A percentile compares a stretch with the other conserved stretches of the same genome.
phyloP scores from a whole-genome alignment of 2,797 vertebrate genomes.

The Halcyon leucocephala region DNA sequence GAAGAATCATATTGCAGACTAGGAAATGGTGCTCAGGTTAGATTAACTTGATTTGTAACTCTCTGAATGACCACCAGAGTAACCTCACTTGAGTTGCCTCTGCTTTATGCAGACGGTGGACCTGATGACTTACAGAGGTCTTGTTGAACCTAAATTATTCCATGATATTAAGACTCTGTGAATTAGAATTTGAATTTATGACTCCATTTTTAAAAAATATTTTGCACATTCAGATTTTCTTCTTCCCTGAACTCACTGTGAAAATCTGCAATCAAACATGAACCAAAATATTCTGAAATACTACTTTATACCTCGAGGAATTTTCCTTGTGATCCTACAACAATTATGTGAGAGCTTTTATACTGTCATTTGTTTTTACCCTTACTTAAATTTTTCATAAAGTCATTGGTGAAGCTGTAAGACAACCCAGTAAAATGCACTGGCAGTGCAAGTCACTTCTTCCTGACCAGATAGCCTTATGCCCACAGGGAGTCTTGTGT shows the following conservation, averaged over 20 bases:
- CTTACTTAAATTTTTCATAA: background rate
- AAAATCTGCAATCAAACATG: background rate
- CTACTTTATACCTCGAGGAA: background rate
- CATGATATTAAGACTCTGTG: background rate
- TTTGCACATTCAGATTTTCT: background rate
- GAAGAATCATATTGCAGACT: background rate
- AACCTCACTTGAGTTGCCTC: background rate
- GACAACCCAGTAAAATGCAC: background rate
- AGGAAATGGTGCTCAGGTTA: background rate
- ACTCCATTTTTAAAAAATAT: background rate
- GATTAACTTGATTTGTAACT: background rate
- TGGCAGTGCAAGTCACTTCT: background rate
- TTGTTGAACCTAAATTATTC: background rate
- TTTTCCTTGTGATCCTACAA: background rate
- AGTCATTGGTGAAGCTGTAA: background rate
- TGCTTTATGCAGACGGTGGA: background rate
- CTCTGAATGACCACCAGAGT: background rate
- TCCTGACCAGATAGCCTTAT: background rate
- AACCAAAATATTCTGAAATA: background rate
- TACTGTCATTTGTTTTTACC: background rate
- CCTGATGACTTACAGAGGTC: background rate
- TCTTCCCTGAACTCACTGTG: background rate
- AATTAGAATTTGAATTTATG: background rate
- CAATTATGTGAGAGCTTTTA: background rate
- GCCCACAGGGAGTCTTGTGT: background rate